These are phyloP conservation scores for Aleiodes alternator DNA, from an alignment of 2,888 invertebrate genomes.

Conservation along the genomic window DNA sequence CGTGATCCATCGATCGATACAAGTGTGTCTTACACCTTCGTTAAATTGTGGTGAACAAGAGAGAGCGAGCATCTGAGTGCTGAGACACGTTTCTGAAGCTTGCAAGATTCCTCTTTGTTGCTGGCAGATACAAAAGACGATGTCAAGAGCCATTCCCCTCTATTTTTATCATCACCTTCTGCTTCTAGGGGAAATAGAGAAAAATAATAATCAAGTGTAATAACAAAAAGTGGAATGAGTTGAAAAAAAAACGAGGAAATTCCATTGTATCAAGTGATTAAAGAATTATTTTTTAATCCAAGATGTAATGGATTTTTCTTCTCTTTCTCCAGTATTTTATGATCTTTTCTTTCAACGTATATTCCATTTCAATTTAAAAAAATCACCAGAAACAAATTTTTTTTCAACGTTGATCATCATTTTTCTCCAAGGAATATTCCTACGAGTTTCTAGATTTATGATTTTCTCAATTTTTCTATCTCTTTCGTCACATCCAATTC, in stretches of 20 bases:
- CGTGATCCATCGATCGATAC: slow-evolving; percentile 32
- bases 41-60: slow-evolving; percentile 5
- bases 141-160: slow-evolving; percentile 30
- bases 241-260: too few species aligned
- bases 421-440: too few species aligned
- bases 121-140: slow-evolving; percentile 9
- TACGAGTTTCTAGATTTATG: too few species aligned
- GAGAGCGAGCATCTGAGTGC: not conserved
- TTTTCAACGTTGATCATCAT: too few species aligned
- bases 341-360: too few species aligned
- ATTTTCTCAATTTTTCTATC: not conserved
- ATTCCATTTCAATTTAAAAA: too few species aligned
- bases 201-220: slow-evolving; percentile 19
- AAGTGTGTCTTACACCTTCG: slow-evolving; percentile 37
- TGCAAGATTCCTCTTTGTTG: slow-evolving; percentile 9
- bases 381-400: too few species aligned
- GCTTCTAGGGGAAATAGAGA: slow-evolving; percentile 10
- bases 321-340: too few species aligned
- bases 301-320: too few species aligned
- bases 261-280: too few species aligned
- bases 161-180: slow-evolving; percentile 21
- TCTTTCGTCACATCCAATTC: not conserved
- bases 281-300: too few species aligned
- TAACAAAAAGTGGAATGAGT: slow-evolving; percentile 15
- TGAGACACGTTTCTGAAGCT: not conserved